Percentiles rank a stretch among this genome's conserved stretches.
These are phyloP conservation scores for Coendou prehensilis DNA, from an alignment of 2,797 vertebrate genomes.

Conservation along the genomic window DNA sequence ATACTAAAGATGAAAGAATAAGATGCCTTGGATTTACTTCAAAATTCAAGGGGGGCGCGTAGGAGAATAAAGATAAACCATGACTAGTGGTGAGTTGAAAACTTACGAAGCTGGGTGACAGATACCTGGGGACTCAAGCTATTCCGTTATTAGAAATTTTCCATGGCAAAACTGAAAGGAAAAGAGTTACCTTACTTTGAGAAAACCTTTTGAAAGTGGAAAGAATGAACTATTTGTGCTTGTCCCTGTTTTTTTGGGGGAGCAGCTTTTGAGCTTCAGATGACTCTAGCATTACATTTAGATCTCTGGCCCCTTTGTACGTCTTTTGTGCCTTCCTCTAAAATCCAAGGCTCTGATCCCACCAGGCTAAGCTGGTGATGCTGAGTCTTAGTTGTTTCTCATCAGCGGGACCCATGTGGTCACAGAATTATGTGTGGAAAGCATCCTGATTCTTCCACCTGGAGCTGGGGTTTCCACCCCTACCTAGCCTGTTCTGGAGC, in stretches of 20 bases:
- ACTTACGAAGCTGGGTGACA: neutral
- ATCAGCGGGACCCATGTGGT: neutral
- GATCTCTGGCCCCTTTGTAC: neutral
- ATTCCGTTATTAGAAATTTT: neutral
- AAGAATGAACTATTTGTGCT: neutral
- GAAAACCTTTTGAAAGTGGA: constrained; percentile 29
- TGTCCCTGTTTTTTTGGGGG: neutral
- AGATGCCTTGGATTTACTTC: neutral
- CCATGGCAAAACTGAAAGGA: neutral
- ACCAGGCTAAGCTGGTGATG: neutral
- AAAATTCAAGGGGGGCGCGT: neutral
- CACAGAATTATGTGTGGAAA: neutral
- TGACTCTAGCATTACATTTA: neutral
- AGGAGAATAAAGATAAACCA: neutral
- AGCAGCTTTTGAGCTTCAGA: neutral
- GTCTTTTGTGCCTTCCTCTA: neutral
- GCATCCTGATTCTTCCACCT: neutral
- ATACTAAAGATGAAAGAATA: neutral
- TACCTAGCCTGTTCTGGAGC: neutral
- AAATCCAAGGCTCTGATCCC: neutral
- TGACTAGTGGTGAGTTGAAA: neutral
- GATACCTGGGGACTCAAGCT: neutral
- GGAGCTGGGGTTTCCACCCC: neutral
- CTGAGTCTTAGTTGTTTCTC: neutral
- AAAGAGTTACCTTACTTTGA: neutral